phyloP scores from a whole-genome alignment of 2,888 invertebrate species.

The Amiota mariae region DNA sequence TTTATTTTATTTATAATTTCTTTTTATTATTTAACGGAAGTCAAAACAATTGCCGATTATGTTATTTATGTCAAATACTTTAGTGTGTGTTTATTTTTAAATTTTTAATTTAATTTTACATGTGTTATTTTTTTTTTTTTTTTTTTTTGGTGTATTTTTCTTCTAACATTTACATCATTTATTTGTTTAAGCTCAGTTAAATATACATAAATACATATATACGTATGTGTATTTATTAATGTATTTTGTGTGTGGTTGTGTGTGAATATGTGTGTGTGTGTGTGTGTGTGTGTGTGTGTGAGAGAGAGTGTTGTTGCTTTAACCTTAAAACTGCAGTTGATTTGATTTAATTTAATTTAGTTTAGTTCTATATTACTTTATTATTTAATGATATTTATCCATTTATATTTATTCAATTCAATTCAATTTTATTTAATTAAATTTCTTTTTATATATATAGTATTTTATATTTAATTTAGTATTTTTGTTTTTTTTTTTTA shows the following conservation, averaged over 20 bases:
- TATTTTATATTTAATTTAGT: slow-evolving; percentile 35
- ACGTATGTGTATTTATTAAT: slow-evolving; percentile 9
- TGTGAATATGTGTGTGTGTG: slow-evolving; percentile 30
- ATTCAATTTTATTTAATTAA: slow-evolving; percentile 46
- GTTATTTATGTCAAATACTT: slow-evolving; percentile 29
- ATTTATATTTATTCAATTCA: slow-evolving; percentile 44
- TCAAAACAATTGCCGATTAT: slow-evolving; percentile 60
- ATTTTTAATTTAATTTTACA: slow-evolving; percentile 25
- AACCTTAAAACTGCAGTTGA: neutral
- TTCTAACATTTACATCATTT: slow-evolving; percentile 35
- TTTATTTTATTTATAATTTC: slow-evolving; percentile 50
- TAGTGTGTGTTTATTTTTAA: slow-evolving; percentile 39
- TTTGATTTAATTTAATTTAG: slow-evolving; percentile 39
- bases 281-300: slow-evolving; percentile 39
- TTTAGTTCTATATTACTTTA: slow-evolving; percentile 27
- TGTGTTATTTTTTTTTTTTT: slow-evolving; percentile 31
- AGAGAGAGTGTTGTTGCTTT: slow-evolving; percentile 23
- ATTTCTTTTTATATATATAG: slow-evolving; percentile 44
- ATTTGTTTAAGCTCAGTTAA: slow-evolving; percentile 59
- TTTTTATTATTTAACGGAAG: slow-evolving; percentile 60
- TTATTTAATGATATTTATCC: slow-evolving; percentile 33
- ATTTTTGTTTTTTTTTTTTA: slow-evolving; percentile 25
- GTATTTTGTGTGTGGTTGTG: slow-evolving; percentile 39
- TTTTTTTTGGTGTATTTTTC: no score
- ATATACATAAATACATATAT: slow-evolving; percentile 41